Conservation (phyloP, 2,113 vertebrate genomes). For the Chionomys nivalis region DNA sequence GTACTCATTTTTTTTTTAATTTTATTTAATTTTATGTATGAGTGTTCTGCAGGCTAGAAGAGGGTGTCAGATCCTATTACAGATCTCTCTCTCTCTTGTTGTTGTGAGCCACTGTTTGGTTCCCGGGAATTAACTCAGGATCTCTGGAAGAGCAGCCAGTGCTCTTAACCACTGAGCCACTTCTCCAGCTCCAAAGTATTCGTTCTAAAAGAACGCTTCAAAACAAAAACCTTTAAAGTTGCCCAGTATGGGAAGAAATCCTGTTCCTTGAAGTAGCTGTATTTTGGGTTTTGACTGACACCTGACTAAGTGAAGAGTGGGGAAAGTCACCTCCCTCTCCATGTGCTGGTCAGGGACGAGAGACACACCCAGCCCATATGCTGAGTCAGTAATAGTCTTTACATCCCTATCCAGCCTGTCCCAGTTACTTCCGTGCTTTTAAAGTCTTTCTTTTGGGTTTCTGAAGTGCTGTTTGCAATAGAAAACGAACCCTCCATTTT, state of each 20-base stretch:
- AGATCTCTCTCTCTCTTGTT: no score
- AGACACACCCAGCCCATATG: background rate
- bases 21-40: no score
- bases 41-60: no score
- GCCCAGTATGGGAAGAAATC: slow-evolving; percentile 5
- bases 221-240: background rate
- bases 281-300: slow-evolving; percentile 18
- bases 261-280: background rate
- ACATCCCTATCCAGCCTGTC: slow-evolving; percentile 21
- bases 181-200: background rate
- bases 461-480: slow-evolving; percentile 40
- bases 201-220: slow-evolving; percentile 22
- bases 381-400: background rate
- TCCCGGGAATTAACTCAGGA: no score
- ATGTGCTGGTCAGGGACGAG: background rate
- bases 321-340: no score
- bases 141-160: no score
- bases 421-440: background rate
- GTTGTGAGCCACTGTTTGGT: no score
- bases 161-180: no score
- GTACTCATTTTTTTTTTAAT: no score
- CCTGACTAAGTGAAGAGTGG: background rate
- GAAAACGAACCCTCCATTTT: slow-evolving; percentile 50
- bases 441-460: slow-evolving; percentile 9
- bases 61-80: no score